Conservation (phyloP, 2,888 invertebrate genomes). For the Metallyticus violacea region DNA sequence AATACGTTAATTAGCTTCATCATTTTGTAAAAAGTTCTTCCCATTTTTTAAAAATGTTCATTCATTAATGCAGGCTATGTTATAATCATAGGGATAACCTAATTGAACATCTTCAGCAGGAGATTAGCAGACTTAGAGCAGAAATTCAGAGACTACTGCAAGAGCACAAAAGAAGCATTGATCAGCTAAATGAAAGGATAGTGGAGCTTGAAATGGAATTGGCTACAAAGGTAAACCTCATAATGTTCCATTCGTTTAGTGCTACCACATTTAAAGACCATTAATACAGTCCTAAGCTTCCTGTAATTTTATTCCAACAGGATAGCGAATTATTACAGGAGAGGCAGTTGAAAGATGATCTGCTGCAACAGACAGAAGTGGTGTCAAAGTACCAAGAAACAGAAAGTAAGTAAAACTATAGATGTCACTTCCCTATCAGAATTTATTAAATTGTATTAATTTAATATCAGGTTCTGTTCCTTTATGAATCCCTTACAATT, state of each 20-base stretch:
- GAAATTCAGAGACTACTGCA: constrained; percentile 54
- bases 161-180: constrained; percentile 53
- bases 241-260: not conserved
- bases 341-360: constrained; percentile 54
- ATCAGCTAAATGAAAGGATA: constrained; percentile 52
- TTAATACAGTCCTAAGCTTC: not conserved
- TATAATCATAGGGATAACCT: constrained; percentile 64
- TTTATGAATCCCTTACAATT: too few species aligned
- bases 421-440: too few species aligned
- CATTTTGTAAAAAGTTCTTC: too few species aligned
- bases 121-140: constrained; percentile 63
- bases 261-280: not conserved
- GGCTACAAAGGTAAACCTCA: constrained; percentile 43
- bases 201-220: constrained; percentile 52
- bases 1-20: too few species aligned
- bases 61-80: too few species aligned
- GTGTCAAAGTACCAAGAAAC: constrained; percentile 47
- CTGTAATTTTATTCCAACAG: constrained; percentile 40
- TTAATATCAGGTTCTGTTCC: too few species aligned
- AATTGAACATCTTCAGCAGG: constrained; percentile 76
- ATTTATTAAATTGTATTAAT: too few species aligned
- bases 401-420: constrained; percentile 58
- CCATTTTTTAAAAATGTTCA: too few species aligned
- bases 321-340: constrained; percentile 59
- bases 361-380: constrained; percentile 51